phyloP scores from a whole-genome alignment of 2,888 invertebrate genomes.

The Aproaerema taeniolella region DNA sequence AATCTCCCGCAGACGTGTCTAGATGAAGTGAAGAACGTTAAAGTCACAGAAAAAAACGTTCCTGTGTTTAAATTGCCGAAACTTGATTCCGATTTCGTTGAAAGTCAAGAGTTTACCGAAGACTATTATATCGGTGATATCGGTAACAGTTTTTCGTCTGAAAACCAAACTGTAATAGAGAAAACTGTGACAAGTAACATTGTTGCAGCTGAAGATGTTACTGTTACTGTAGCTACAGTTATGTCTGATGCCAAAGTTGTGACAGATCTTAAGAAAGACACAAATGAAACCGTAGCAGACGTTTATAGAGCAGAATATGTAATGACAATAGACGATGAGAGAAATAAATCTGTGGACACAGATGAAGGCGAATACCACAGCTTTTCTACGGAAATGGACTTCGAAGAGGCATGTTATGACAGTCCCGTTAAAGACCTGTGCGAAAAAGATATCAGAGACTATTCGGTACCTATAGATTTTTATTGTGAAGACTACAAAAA shows the following conservation, averaged over 20 bases:
- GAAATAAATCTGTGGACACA: slow-evolving; percentile 35
- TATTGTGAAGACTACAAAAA: slow-evolving; percentile 59
- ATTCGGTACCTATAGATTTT: slow-evolving; percentile 62
- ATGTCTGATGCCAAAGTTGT: not conserved
- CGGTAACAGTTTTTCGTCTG: slow-evolving; percentile 47
- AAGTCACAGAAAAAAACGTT: slow-evolving; percentile 38
- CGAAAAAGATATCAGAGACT: slow-evolving; percentile 67
- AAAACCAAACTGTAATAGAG: slow-evolving; percentile 48
- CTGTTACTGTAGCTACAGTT: not conserved
- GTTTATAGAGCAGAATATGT: slow-evolving; percentile 32
- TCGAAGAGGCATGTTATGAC: slow-evolving; percentile 52
- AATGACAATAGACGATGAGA: slow-evolving; percentile 26
- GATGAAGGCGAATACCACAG: slow-evolving; percentile 69
- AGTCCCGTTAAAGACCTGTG: slow-evolving; percentile 67
- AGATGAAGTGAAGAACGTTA: slow-evolving; percentile 26
- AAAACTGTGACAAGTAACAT: slow-evolving; percentile 20
- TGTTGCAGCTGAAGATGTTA: slow-evolving; percentile 17
- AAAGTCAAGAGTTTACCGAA: slow-evolving; percentile 65
- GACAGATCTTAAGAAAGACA: no score
- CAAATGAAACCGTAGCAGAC: slow-evolving; percentile 16
- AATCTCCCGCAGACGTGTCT: slow-evolving; percentile 44
- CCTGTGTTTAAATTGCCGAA: slow-evolving; percentile 41
- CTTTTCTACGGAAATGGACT: slow-evolving; percentile 55
- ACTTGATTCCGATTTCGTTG: slow-evolving; percentile 48
- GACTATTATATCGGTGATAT: slow-evolving; percentile 60